Evolutionary conservation across 2,797 vertebrate species (phyloP).

Genomic region (Chelmon rostratus): DNA sequence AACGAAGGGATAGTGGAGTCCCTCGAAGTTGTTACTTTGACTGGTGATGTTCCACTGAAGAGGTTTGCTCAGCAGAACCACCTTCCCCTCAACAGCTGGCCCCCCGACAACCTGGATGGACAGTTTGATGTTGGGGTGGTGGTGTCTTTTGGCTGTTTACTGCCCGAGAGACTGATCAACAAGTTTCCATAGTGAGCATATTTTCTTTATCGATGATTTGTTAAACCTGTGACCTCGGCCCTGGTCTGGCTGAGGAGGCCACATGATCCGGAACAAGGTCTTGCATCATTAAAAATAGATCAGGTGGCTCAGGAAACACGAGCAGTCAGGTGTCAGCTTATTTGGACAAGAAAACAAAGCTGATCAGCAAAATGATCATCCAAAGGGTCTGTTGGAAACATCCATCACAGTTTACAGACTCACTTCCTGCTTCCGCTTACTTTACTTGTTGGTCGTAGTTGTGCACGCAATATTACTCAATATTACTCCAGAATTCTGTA

Average conservation of each 20-base stretch:
- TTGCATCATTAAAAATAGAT: not conserved
- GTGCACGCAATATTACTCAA: too few species aligned
- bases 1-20: slow-evolving; percentile 80
- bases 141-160: slow-evolving; percentile 94
- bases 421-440: not conserved
- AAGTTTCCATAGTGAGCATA: slow-evolving; percentile 92
- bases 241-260: not conserved
- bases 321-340: not conserved
- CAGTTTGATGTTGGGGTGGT: slow-evolving; percentile 94
- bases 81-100: slow-evolving; percentile 90
- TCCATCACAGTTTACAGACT: not conserved
- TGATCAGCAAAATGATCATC: not conserved
- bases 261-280: not conserved
- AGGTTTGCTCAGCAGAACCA: slow-evolving; percentile 86
- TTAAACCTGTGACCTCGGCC: not conserved
- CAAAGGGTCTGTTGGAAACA: not conserved
- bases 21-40: slow-evolving; percentile 92
- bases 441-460: not conserved
- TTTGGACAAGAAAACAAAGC: not conserved
- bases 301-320: not conserved
- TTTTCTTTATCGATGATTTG: not conserved
- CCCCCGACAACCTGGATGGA: slow-evolving; percentile 76
- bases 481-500: not conserved
- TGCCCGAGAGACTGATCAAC: slow-evolving; percentile 90
- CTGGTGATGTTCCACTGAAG: slow-evolving; percentile 86